A percentile compares a stretch with the other conserved stretches of the same genome.
Evolutionary conservation across 2,797 vertebrate genomes (phyloP).

Genomic region (Aeoliscus strigatus): DNA sequence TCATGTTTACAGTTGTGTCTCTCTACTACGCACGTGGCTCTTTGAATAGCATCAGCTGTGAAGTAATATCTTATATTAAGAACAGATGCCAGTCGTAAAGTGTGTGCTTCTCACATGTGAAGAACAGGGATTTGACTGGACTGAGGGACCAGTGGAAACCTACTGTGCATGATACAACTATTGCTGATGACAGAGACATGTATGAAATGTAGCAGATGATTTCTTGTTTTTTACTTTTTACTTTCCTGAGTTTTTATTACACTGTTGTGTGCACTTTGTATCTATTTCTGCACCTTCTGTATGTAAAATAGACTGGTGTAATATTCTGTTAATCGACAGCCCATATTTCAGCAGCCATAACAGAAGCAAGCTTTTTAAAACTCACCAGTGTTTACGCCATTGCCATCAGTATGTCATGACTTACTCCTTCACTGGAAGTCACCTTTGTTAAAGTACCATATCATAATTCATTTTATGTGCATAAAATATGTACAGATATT

Average conservation of each 20-base stretch:
- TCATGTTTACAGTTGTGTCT: slow-evolving; percentile 64
- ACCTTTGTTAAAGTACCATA: too few species aligned
- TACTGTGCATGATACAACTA: slow-evolving; percentile 48
- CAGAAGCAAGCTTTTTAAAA: slow-evolving; percentile 1
- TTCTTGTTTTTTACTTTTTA: slow-evolving; percentile 7
- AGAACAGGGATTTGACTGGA: slow-evolving; percentile 43
- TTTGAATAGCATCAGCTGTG: slow-evolving; percentile 45
- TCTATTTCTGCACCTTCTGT: too few species aligned
- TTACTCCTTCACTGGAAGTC: slow-evolving; percentile 14
- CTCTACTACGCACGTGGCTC: slow-evolving; percentile 42
- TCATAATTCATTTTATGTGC: slow-evolving; percentile 8
- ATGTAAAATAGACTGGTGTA: too few species aligned
- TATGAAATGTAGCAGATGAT: slow-evolving; percentile 36
- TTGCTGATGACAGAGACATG: slow-evolving; percentile 24
- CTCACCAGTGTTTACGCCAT: too few species aligned
- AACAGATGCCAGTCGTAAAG: slow-evolving; percentile 46
- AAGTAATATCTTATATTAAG: slow-evolving; percentile 69
- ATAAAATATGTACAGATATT: neutral
- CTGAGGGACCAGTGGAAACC: slow-evolving; percentile 19
- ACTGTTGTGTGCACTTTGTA: slow-evolving; percentile 40
- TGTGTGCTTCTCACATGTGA: slow-evolving; percentile 36
- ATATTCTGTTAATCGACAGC: neutral
- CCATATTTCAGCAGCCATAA: neutral
- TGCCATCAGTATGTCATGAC: neutral
- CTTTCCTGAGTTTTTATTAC: slow-evolving; percentile 20